phyloP scores from a whole-genome alignment of 2,888 invertebrate genomes.

The Orchesella flavescens region DNA sequence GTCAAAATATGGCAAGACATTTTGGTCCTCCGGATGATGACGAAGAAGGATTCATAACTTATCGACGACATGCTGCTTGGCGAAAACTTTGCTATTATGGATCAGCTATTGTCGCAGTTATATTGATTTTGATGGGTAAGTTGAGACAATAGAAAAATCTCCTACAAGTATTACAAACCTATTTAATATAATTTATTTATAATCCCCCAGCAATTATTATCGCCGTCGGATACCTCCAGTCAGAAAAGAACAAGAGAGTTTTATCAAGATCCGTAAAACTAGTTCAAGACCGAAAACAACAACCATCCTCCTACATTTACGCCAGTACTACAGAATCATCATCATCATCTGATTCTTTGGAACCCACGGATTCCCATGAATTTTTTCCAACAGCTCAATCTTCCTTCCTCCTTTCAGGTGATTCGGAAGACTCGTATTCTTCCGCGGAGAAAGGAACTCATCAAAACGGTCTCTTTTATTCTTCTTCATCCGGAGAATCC shows the following conservation, averaged over 20 bases:
- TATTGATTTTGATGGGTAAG: constrained; percentile 69
- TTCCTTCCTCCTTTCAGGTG: constrained; percentile 13
- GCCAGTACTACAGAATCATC: constrained; percentile 38
- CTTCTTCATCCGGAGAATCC: constrained; percentile 17
- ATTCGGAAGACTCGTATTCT: constrained; percentile 22
- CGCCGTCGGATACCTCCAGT: constrained; percentile 69
- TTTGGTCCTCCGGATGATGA: constrained; percentile 66
- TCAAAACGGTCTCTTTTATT: constrained; percentile 7
- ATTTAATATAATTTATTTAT: neutral
- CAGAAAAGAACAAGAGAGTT: constrained; percentile 64
- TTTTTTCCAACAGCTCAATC: constrained; percentile 43
- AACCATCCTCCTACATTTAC: constrained; percentile 40
- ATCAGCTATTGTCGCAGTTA: constrained; percentile 58
- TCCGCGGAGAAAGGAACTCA: constrained; percentile 19
- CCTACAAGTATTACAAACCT: neutral
- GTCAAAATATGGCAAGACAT: constrained; percentile 56
- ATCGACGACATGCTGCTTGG: constrained; percentile 56
- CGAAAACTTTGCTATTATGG: constrained; percentile 65
- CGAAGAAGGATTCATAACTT: constrained; percentile 63
- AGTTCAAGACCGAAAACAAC: constrained; percentile 58
- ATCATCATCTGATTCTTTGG: neutral
- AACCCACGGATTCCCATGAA: constrained; percentile 37
- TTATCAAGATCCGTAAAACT: constrained; percentile 63
- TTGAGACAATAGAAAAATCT: neutral
- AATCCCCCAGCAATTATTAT: constrained; percentile 63